Evolutionary conservation across 2,797 vertebrate genomes (phyloP).

Genomic region (Pseudochirops corinnae): DNA sequence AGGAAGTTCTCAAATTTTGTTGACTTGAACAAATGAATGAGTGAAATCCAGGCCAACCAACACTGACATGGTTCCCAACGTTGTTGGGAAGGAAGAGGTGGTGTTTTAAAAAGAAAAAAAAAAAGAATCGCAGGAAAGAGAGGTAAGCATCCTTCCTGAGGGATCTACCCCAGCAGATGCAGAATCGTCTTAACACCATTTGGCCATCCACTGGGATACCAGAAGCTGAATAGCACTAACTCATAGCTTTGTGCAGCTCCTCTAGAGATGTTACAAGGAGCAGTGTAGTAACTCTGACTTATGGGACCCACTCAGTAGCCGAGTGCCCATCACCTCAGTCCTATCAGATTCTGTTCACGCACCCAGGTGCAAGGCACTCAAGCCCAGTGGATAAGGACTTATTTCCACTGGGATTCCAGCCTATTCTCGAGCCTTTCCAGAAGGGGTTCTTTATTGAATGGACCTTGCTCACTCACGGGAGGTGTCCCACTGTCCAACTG

Average conservation of each 20-base stretch:
- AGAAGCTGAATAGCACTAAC: rapidly evolving
- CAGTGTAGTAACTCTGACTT: not conserved
- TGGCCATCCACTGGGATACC: not conserved
- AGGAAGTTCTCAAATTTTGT: not conserved
- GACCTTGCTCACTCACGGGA: not conserved
- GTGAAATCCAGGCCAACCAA: not conserved
- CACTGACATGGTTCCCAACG: not conserved
- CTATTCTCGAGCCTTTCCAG: not conserved
- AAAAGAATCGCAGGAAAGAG: not conserved
- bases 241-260: not conserved
- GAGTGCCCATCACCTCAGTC: not conserved
- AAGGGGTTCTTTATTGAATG: not conserved
- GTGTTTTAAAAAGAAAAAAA: not conserved
- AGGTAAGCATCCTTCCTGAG: not conserved
- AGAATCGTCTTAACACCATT: not conserved
- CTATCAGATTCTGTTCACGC: not conserved
- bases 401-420: not conserved
- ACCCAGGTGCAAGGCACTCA: not conserved
- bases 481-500: not conserved
- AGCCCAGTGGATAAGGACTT: not conserved
- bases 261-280: not conserved
- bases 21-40: not conserved
- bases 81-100: not conserved
- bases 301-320: not conserved
- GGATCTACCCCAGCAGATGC: not conserved